phyloP scores from a whole-genome alignment of 2,797 vertebrate genomes.

The Taeniopygia guttata region DNA sequence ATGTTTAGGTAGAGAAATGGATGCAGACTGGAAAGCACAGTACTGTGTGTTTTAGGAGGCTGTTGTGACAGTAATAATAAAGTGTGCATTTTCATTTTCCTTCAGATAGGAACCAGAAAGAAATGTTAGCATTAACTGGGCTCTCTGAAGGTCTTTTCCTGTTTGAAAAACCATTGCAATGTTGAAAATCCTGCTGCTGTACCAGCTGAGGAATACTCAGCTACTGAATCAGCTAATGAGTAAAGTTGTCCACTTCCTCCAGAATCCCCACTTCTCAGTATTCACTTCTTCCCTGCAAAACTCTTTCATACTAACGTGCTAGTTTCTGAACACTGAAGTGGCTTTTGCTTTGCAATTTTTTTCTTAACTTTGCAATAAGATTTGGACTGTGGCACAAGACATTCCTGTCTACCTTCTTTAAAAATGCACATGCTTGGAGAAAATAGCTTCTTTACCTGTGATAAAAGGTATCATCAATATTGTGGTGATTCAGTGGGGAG shows the following conservation, averaged over 20 bases:
- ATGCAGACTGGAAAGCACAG: neutral
- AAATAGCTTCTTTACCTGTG: neutral
- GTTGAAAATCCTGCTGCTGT: constrained; percentile 33
- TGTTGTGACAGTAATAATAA: constrained; percentile 1
- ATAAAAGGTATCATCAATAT: neutral
- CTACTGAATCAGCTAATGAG: constrained; percentile 58
- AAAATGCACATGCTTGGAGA: neutral
- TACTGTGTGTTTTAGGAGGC: neutral
- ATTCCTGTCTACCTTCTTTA: neutral
- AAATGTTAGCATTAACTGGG: constrained; percentile 41
- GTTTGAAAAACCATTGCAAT: constrained; percentile 43
- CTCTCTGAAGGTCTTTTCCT: constrained; percentile 32
- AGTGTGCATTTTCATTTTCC: constrained; percentile 15
- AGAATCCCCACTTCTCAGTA: constrained; percentile 25
- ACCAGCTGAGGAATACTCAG: constrained; percentile 51
- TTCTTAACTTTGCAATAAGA: neutral
- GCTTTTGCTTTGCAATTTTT: neutral
- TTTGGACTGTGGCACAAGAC: neutral
- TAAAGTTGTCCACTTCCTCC: constrained; percentile 35
- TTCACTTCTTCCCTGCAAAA: neutral
- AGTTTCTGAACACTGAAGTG: neutral
- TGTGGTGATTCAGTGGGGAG: neutral
- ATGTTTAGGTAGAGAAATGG: neutral
- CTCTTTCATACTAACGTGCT: neutral
- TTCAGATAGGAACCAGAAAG: constrained; percentile 40